Percentiles rank a stretch among this genome's conserved stretches.
Evolutionary conservation across 2,797 vertebrate genomes (phyloP).

Genomic region (Anguilla obscura): DNA sequence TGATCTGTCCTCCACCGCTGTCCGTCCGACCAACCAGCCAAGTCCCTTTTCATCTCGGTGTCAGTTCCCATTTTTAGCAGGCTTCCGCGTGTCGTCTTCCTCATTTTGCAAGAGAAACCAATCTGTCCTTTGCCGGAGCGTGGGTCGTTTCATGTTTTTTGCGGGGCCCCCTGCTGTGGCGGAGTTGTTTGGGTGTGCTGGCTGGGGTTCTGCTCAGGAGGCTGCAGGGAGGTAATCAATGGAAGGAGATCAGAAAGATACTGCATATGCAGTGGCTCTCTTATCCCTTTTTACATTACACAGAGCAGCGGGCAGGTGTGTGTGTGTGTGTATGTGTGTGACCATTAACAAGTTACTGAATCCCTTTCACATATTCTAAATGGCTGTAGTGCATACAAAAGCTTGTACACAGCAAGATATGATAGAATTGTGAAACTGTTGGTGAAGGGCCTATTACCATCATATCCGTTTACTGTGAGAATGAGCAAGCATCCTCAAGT

Average conservation of each 20-base stretch:
- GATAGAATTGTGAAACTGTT: too few species aligned
- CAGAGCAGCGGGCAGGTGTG: constrained; percentile 28
- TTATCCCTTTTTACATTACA: constrained; percentile 30
- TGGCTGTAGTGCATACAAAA: too few species aligned
- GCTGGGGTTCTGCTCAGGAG: constrained; percentile 14
- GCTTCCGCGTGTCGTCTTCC: background rate
- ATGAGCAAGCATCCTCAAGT: too few species aligned
- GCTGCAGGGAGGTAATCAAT: constrained; percentile 18
- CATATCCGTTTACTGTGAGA: too few species aligned
- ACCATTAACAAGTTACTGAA: too few species aligned
- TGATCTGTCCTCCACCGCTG: background rate
- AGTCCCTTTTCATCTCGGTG: background rate
- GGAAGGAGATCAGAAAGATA: background rate
- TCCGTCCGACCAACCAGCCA: background rate
- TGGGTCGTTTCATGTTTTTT: background rate
- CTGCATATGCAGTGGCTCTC: constrained; percentile 10
- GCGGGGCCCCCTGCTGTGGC: background rate
- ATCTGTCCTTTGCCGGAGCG: background rate
- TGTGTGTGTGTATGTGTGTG: background rate
- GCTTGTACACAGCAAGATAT: too few species aligned
- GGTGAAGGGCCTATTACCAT: too few species aligned
- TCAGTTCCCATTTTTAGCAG: background rate
- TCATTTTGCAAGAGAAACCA: background rate
- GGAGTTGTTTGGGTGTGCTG: constrained; percentile 21
- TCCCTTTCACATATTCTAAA: too few species aligned